phyloP scores from a whole-genome alignment of 2,113 vertebrate genomes.

The Ploceus nigricollis region DNA sequence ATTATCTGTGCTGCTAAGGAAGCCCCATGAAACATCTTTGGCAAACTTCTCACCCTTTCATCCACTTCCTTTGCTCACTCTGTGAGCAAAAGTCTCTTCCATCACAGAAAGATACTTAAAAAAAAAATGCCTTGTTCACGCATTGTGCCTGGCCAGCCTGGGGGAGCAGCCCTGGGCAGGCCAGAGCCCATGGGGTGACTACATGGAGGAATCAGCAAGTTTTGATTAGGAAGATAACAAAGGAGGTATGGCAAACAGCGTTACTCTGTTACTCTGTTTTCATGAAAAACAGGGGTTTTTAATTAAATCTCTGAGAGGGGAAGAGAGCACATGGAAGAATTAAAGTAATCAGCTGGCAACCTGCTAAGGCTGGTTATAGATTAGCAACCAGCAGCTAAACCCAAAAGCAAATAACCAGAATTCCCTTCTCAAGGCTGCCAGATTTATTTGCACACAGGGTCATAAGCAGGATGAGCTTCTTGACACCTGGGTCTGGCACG shows the following conservation, averaged over 20 bases:
- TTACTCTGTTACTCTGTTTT: too few species aligned
- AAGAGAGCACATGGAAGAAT: background rate
- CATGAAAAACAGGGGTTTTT: too few species aligned
- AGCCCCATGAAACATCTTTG: background rate
- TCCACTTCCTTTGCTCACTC: background rate
- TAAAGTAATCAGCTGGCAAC: background rate
- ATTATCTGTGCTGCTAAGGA: background rate
- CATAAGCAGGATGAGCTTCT: background rate
- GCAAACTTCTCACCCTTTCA: background rate
- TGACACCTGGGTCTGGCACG: background rate
- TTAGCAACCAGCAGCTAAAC: background rate
- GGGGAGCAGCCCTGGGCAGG: background rate
- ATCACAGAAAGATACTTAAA: background rate
- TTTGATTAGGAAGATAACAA: background rate
- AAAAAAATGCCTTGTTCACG: background rate
- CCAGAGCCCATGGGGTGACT: background rate
- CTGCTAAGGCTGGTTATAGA: background rate
- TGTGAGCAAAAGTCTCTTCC: background rate
- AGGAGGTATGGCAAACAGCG: fast-evolving
- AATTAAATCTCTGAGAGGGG: background rate
- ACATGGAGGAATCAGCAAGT: background rate
- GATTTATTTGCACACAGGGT: background rate
- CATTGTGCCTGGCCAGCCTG: background rate
- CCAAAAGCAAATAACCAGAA: background rate
- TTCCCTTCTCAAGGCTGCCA: background rate